A percentile compares a stretch with the other conserved stretches of the same genome.
Conservation (phyloP, 2,797 vertebrate species). For the Botia almorhae region DNA sequence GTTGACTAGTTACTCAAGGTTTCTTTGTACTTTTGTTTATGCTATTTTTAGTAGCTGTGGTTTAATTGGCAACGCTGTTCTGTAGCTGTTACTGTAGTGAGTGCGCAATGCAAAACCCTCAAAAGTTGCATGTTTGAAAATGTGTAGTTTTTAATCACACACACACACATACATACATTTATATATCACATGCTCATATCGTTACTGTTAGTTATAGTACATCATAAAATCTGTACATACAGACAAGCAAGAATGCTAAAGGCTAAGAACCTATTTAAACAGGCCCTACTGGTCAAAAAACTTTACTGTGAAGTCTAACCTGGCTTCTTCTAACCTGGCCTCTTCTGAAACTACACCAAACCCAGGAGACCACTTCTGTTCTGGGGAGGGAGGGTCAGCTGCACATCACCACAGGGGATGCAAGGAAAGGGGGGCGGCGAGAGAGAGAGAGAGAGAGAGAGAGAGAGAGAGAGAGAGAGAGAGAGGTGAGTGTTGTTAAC, state of each 20-base stretch:
- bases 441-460: neutral
- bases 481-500: conserved; percentile 48
- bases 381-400: conserved; percentile 57
- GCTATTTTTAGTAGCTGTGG: neutral
- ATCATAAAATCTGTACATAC: neutral
- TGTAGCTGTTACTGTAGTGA: too few species aligned
- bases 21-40: neutral
- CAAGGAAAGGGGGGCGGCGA: conserved; percentile 8
- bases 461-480: conserved; percentile 48
- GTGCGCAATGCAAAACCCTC: neutral
- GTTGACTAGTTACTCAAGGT: neutral
- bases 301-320: conserved; percentile 47
- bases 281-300: conserved; percentile 16
- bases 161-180: too few species aligned
- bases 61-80: too few species aligned
- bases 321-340: too few species aligned
- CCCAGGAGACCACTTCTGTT: conserved; percentile 44
- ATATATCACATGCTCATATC: too few species aligned
- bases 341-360: conserved; percentile 16
- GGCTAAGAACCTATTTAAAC: conserved; percentile 33
- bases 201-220: too few species aligned
- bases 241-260: conserved; percentile 9
- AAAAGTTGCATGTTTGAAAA: neutral
- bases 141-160: neutral
- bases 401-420: conserved; percentile 47